phyloP scores from a whole-genome alignment of 2,113 vertebrate species.

The Falcunculus frontatus region DNA sequence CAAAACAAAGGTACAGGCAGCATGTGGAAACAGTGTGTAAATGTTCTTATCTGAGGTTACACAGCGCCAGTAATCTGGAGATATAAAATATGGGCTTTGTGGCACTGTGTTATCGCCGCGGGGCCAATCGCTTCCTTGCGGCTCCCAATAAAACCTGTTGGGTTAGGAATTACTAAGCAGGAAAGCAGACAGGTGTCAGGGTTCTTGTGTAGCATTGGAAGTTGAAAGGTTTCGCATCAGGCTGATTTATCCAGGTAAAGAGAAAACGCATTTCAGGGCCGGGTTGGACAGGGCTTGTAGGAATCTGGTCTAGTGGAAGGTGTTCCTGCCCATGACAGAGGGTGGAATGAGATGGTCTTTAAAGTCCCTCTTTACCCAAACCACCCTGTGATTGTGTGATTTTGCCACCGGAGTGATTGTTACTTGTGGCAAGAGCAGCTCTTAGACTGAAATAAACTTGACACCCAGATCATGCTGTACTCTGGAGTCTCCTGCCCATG shows the following conservation, averaged over 20 bases:
- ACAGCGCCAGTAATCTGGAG: not conserved
- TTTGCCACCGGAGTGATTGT: accelerated
- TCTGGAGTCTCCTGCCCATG: accelerated
- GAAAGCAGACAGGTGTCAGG: not conserved
- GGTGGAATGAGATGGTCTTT: not conserved
- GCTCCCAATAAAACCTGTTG: not conserved
- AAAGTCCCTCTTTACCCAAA: not conserved
- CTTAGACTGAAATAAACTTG: not conserved
- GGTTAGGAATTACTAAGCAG: not conserved
- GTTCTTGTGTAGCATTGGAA: not conserved
- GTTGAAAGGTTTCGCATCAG: not conserved
- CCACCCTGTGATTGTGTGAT: not conserved
- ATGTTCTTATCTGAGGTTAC: not conserved
- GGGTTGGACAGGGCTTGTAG: not conserved
- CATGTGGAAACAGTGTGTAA: not conserved
- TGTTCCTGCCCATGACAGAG: not conserved
- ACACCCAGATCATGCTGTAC: accelerated
- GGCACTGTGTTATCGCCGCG: accelerated
- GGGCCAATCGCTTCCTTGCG: not conserved
- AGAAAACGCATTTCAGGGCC: not conserved
- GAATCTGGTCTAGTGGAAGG: not conserved
- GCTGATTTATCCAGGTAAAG: not conserved
- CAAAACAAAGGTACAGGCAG: conserved; percentile 69
- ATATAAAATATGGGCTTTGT: not conserved
- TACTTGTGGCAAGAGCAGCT: not conserved